Evolutionary conservation across 2,888 invertebrate species (phyloP).

Genomic region (Protodeltote pygarga): DNA sequence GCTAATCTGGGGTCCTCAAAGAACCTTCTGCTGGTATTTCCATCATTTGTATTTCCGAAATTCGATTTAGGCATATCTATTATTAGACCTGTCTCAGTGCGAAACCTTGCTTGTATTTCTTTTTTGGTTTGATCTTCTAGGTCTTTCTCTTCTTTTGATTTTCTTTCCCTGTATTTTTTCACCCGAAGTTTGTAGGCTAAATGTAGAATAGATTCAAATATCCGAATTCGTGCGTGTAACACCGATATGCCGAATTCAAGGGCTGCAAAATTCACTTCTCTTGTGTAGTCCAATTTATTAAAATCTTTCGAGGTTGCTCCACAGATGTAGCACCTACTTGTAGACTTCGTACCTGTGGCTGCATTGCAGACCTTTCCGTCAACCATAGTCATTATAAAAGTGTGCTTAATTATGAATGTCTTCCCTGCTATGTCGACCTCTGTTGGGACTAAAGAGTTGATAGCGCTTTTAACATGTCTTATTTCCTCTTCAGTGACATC

Average conservation of each 20-base stretch:
- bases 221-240: constrained; percentile 3
- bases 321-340: constrained; percentile 9
- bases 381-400: constrained; percentile 19
- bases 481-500: constrained; percentile 48
- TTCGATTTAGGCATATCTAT: neutral
- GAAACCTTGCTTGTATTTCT: no score
- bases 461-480: constrained; percentile 20
- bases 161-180: no score
- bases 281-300: constrained; percentile 1
- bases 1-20: neutral
- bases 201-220: constrained; percentile 9
- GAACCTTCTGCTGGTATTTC: neutral
- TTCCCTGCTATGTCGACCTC: neutral
- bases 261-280: neutral
- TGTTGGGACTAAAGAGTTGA: no score
- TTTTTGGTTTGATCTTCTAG: no score
- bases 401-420: neutral
- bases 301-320: constrained; percentile 14
- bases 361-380: constrained; percentile 23
- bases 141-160: no score
- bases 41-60: neutral
- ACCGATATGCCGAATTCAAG: constrained; percentile 9
- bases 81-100: no score
- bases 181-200: constrained; percentile 6
- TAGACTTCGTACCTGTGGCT: constrained; percentile 8